Base-by-base conservation (phyloP, 2,888 invertebrate species). In the Agapostemon virescens region DNA sequence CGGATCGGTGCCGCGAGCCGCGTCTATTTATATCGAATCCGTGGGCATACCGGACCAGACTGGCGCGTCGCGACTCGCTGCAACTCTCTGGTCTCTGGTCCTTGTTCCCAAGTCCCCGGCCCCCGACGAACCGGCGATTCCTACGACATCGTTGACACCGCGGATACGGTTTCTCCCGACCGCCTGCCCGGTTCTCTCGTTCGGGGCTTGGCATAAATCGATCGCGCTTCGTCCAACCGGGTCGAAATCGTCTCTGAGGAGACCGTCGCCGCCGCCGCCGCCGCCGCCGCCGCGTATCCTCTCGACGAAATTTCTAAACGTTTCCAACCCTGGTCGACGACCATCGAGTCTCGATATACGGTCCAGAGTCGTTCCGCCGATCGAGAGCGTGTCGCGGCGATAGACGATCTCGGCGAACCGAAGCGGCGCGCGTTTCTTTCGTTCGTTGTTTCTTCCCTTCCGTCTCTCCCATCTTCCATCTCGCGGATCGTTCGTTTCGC, bases 21-120 rank as follows among this genome's bases (percentile, higher is more conserved):
- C 67, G 74, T 83, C 86, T 86, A 86, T 86, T 86, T 86, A 86
- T 86, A 86, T 79, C 86, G 81, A 86, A 83, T 83, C 86, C 86
- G 86, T 86, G 86, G 86, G 86, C 86, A 86, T 86, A 86, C 86
- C 86, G 86, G 86, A 84, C 79, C 81, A 74, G 81, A 61, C 74
- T 78, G 78, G 78, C 79, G 79, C 80, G 80, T 74, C 74, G 80
- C 74, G 55, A 17, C 55, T 26, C 74, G 80, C 45, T n/a, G 45
- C 79, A 38, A 55, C 78, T 66, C 40, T 64, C 26, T 55, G 55
- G 55, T 55, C 26, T 17, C 26, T 55, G 55, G 55, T 26, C 55
- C 26, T 6, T 15, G 26, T 23, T 26, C 15, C 26, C 17, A 15
- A 2, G 23, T 23, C 42, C 20, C 11, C 20, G 17, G 42, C 11